A percentile compares a stretch with the other conserved stretches of the same genome.
Conservation (phyloP, 1,140 invertebrate species). For the Alviniconcha marisindica region DNA sequence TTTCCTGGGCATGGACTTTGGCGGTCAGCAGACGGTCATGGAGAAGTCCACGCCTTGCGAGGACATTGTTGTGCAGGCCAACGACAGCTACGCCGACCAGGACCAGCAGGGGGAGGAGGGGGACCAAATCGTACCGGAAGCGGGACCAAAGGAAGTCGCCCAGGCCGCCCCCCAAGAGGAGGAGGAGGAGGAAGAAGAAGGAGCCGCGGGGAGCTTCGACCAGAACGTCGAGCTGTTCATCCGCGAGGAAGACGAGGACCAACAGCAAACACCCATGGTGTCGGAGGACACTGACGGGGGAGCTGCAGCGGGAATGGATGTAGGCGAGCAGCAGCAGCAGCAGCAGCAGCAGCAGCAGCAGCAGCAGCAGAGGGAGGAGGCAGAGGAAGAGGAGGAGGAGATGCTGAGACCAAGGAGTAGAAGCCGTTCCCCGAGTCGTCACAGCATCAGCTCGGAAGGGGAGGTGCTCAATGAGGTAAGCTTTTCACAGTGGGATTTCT, state of each 20-base stretch:
- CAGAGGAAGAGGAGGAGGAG: background rate
- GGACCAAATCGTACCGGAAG: constrained; percentile 36
- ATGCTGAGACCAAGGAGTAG: constrained; percentile 5
- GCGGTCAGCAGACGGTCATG: constrained; percentile 28
- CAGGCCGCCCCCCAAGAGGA: background rate
- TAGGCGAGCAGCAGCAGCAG: background rate
- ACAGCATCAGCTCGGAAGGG: constrained; percentile 36
- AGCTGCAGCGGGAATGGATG: constrained; percentile 14
- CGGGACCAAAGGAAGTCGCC: constrained; percentile 1
- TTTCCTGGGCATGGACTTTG: constrained; percentile 37
- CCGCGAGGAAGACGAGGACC: constrained; percentile 25
- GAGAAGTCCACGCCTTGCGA: constrained; percentile 32
- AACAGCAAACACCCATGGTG: background rate
- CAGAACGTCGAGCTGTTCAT: constrained; percentile 38
- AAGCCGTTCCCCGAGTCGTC: constrained; percentile 14
- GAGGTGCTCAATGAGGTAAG: constrained; percentile 35
- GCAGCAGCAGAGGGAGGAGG: background rate
- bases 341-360: background rate
- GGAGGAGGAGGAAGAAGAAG: constrained; percentile 22
- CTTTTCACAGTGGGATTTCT: no score
- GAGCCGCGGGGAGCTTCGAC: background rate
- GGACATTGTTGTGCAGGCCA: constrained; percentile 29
- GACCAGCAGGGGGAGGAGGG: constrained; percentile 10
- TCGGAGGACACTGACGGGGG: background rate
- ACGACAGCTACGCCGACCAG: constrained; percentile 1